Percentiles rank a stretch among this genome's conserved stretches.
Conservation (phyloP, 2,113 vertebrate species). For the Gorsachius goisagi region DNA sequence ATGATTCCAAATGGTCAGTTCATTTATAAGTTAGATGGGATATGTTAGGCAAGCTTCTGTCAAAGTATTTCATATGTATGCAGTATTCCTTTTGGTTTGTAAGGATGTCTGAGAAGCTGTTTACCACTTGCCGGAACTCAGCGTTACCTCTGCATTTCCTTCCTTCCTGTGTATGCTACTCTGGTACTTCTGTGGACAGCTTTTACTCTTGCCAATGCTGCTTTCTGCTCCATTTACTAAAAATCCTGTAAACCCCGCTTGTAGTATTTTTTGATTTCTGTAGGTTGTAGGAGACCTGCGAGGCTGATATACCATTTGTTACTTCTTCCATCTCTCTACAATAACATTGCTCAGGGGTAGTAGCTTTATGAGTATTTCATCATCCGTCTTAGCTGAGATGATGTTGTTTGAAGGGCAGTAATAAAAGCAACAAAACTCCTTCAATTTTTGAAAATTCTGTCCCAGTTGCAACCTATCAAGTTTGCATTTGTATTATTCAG, state of each 20-base stretch:
- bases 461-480: background rate
- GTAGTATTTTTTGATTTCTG: background rate
- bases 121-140: background rate
- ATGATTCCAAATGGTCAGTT: background rate
- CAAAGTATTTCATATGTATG: rapidly evolving
- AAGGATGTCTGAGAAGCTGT: background rate
- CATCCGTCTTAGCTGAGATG: background rate
- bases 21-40: background rate
- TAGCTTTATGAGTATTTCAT: background rate
- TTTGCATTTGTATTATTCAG: background rate
- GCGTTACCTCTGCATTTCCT: background rate
- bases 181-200: background rate
- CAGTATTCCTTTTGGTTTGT: background rate
- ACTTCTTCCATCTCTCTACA: background rate
- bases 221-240: background rate
- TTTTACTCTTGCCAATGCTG: background rate
- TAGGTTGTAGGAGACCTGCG: background rate
- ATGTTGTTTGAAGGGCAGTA: background rate
- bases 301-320: background rate
- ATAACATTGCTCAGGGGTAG: background rate
- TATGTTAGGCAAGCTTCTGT: background rate
- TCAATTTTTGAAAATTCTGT: background rate
- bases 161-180: background rate
- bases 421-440: background rate
- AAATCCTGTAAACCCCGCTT: background rate